Percentiles rank a stretch among this genome's conserved stretches.
Conservation (phyloP, 1,140 invertebrate species). For the Tetraneura akinire region DNA sequence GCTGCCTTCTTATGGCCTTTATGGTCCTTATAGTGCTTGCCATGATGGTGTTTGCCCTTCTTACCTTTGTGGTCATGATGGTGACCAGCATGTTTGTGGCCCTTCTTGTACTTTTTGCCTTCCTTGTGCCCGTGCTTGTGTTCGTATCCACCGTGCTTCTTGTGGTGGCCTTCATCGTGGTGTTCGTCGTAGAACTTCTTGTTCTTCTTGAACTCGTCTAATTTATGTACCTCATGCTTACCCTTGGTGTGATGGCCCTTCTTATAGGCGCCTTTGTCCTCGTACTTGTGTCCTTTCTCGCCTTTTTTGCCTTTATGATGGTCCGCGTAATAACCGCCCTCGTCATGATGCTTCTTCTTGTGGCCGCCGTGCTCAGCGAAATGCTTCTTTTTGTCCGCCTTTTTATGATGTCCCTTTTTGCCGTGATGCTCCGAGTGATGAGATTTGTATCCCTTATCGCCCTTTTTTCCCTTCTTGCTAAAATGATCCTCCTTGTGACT, state of each 20-base stretch:
- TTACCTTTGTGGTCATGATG: conserved; percentile 67
- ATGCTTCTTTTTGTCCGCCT: conserved; percentile 68
- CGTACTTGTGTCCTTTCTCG: conserved; percentile 69
- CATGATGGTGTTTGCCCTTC: conserved; percentile 66
- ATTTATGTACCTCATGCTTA: conserved; percentile 70
- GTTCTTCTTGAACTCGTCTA: conserved; percentile 73
- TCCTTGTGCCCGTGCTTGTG: conserved; percentile 68
- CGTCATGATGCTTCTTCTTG: conserved; percentile 69
- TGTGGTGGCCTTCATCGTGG: conserved; percentile 66
- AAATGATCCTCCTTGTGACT: conserved; percentile 64
- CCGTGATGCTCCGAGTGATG: conserved; percentile 69
- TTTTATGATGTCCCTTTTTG: conserved; percentile 69
- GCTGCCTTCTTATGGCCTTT: conserved; percentile 70
- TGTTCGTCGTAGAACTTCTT: conserved; percentile 71
- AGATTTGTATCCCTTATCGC: conserved; percentile 63
- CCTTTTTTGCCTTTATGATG: conserved; percentile 66
- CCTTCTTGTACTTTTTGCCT: conserved; percentile 74
- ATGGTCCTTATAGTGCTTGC: conserved; percentile 65
- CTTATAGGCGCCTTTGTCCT: conserved; percentile 66
- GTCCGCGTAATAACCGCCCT: conserved; percentile 57
- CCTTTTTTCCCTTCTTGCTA: conserved; percentile 64
- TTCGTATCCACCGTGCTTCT: conserved; percentile 66
- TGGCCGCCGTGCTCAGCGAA: conserved; percentile 67
- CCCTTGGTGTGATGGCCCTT: conserved; percentile 69
- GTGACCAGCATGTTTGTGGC: conserved; percentile 69